Base-by-base conservation (phyloP, 2,888 invertebrate genomes). In the Chrysomela aeneicollis region DNA sequence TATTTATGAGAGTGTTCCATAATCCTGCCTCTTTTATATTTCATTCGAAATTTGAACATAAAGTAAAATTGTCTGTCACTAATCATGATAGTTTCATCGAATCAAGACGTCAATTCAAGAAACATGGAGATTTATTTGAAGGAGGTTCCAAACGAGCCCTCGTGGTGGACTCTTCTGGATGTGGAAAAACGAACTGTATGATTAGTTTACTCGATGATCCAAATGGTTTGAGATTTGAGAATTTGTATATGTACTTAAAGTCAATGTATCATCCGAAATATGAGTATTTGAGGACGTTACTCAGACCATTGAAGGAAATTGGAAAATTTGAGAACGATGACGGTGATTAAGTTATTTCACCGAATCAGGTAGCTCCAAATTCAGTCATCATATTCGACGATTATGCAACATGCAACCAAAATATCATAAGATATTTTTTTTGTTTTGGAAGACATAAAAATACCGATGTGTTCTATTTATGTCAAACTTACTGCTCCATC, bases 251-350 rank as follows among this genome's bases (percentile, higher is more conserved):
- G 26, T 60, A 60, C 37, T 60, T 52, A 5, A 60, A 60, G 15
- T 21, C 37, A 0, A n/a, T 60, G 6, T 19, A 60, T 52, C 60
- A 60, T 21, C 50, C 50, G 15, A 59, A n/a, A n/a, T n/a, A n/a
- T n/a, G n/a, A n/a, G n/a, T n/a, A n/a, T n/a, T n/a, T n/a, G n/a
- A n/a, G n/a, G 22, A 1, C 18, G 5, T 17, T 60, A 15, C 5
- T 60, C 26, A 10, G 37, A 52, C 52, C 51, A 4, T 12, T 60
- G 35, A 17, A 52, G 15, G 52, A 50, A 46, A 60, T 52, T 22
- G 60, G 60, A 50, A 21, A 52, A 17, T 15, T 21, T 18, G 37
- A 50, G 26, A 17, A 22, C 50, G 26, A 50, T 26, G 50, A 50
- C 18, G 50, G 50, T 15, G 50, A 50, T 22, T 12, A 21, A 21